A percentile compares a stretch with the other conserved stretches of the same genome.
Evolutionary conservation across 1,140 invertebrate species (phyloP).

Genomic region (Drosophila aff.): DNA sequence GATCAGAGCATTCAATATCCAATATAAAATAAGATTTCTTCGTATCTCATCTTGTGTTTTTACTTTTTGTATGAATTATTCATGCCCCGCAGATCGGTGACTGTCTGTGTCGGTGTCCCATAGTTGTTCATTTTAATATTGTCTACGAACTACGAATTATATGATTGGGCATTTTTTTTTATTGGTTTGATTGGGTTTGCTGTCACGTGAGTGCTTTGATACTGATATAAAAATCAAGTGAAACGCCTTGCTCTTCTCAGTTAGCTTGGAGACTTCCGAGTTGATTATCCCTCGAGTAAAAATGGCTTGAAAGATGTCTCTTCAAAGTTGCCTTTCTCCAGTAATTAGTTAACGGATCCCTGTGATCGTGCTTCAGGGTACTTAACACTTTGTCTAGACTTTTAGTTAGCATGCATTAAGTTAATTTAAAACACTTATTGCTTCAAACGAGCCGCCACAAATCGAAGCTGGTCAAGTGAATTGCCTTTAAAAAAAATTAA

Average conservation of each 20-base stretch:
- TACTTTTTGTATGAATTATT: slow-evolving; percentile 34
- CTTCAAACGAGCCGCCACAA: slow-evolving; percentile 5
- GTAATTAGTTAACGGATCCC: not conserved
- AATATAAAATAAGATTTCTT: not conserved
- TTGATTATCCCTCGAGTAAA: not conserved
- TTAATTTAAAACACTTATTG: slow-evolving; percentile 3
- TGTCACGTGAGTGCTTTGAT: slow-evolving; percentile 15
- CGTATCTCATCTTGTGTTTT: not conserved
- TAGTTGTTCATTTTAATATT: slow-evolving; percentile 10
- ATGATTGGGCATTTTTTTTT: slow-evolving; percentile 1
- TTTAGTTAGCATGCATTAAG: slow-evolving; percentile 42
- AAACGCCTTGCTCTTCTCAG: slow-evolving; percentile 2
- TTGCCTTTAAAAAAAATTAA: not conserved
- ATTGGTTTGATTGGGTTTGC: slow-evolving; percentile 12
- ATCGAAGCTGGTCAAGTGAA: slow-evolving; percentile 7
- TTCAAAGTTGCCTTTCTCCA: not conserved
- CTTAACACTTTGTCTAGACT: slow-evolving; percentile 49
- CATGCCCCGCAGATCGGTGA: slow-evolving; percentile 22
- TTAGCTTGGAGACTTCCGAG: not conserved
- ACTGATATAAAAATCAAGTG: slow-evolving; percentile 16
- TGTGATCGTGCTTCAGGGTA: slow-evolving; percentile 22
- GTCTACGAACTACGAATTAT: slow-evolving; percentile 1
- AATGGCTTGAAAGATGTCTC: not conserved
- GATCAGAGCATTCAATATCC: not conserved
- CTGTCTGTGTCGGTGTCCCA: slow-evolving; percentile 10